Evolutionary conservation across 2,113 vertebrate genomes (phyloP).

Genomic region (Stigmatopora argus): DNA sequence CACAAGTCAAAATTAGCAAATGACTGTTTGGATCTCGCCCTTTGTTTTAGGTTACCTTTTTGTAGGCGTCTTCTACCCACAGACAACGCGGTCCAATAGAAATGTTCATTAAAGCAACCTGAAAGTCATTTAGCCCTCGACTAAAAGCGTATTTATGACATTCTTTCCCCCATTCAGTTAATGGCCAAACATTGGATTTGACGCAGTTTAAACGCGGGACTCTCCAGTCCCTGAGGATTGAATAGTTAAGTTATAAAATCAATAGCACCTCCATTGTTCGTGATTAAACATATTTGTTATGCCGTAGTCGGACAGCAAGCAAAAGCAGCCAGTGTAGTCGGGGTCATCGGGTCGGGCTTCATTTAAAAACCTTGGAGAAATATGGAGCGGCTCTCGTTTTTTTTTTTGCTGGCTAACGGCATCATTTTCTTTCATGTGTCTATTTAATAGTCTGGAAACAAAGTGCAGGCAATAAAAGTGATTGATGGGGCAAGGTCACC

Average conservation of each 20-base stretch:
- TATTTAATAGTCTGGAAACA: constrained; percentile 5
- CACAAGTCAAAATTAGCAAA: no score
- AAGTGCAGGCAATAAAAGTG: constrained; percentile 6
- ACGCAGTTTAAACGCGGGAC: constrained; percentile 19
- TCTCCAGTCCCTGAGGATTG: constrained; percentile 18
- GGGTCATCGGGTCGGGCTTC: constrained; percentile 26
- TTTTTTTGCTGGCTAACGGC: not conserved
- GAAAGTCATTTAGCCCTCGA: constrained; percentile 18
- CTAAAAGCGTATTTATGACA: constrained; percentile 12
- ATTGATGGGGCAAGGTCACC: constrained; percentile 6
- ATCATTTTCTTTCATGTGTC: constrained; percentile 1
- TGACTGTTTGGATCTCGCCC: no score
- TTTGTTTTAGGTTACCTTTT: not conserved
- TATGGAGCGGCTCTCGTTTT: not conserved
- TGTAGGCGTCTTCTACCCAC: constrained; percentile 7
- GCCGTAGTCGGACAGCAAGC: constrained; percentile 21
- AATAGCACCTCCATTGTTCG: constrained; percentile 30
- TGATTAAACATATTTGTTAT: constrained; percentile 45
- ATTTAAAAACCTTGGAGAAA: constrained; percentile 7
- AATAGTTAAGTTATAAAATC: constrained; percentile 36
- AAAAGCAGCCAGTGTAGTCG: constrained; percentile 12
- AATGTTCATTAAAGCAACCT: constrained; percentile 36
- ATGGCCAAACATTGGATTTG: not conserved
- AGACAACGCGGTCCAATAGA: constrained; percentile 29
- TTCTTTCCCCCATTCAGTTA: constrained; percentile 5